These are phyloP conservation scores for Meghimatium bilineatum DNA, from an alignment of 2,888 invertebrate species.

Conservation along the genomic window DNA sequence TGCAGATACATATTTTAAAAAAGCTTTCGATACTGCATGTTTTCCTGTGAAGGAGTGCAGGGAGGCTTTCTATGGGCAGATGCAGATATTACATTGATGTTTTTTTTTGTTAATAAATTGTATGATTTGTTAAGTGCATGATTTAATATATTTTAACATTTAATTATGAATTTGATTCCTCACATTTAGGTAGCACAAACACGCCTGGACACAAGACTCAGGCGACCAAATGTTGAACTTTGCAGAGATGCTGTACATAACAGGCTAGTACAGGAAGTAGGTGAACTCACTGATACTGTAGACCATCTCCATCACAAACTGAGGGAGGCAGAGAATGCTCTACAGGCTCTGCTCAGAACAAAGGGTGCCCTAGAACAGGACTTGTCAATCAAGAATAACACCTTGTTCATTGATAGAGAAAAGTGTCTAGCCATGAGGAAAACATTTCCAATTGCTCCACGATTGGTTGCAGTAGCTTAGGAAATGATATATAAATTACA, in stretches of 20 bases:
- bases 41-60: too few relatives aligned
- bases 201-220: conserved; percentile 90
- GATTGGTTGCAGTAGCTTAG: conserved; percentile 56
- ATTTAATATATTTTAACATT: background rate
- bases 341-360: conserved; percentile 84
- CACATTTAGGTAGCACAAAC: conserved; percentile 83
- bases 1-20: too few relatives aligned
- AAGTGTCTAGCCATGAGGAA: conserved; percentile 94
- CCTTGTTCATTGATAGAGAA: conserved; percentile 94
- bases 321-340: conserved; percentile 79
- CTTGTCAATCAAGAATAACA: conserved; percentile 89
- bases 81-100: too few relatives aligned
- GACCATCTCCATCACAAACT: conserved; percentile 88
- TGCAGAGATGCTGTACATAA: conserved; percentile 91
- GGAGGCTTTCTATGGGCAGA: too few relatives aligned
- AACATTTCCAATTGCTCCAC: conserved; percentile 85
- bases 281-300: conserved; percentile 89
- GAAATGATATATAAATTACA: background rate
- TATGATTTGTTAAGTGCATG: too few relatives aligned
- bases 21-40: too few relatives aligned
- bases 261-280: conserved; percentile 89
- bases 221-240: conserved; percentile 91
- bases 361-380: conserved; percentile 91
- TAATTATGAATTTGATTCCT: background rate
- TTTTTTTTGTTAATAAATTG: too few relatives aligned